phyloP scores from a whole-genome alignment of 2,797 vertebrate species.

The Notoglanidium macrostoma region DNA sequence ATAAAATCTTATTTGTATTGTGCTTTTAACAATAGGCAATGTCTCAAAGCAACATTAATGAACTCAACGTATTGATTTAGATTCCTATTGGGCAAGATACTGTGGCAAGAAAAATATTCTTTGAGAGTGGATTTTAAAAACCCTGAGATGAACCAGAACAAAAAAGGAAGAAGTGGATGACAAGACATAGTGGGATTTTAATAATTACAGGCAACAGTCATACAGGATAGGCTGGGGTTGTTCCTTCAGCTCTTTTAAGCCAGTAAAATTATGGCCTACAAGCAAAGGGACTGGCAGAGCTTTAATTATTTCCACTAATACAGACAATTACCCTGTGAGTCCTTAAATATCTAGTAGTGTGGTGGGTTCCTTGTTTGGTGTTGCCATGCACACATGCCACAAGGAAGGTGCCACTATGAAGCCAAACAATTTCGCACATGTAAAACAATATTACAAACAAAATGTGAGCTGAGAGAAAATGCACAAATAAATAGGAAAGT shows the following conservation, averaged over 20 bases:
- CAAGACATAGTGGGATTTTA: neutral
- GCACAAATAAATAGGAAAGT: neutral
- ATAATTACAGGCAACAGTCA: conserved; percentile 68
- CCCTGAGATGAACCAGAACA: neutral
- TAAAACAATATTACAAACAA: neutral
- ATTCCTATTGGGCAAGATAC: neutral
- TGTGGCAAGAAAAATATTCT: neutral
- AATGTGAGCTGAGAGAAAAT: neutral
- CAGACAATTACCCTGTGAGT: neutral
- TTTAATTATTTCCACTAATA: conserved; percentile 5
- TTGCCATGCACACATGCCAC: neutral
- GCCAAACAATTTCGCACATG: neutral
- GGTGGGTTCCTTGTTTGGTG: neutral
- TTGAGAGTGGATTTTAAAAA: neutral
- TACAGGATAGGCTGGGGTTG: neutral
- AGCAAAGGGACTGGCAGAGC: neutral
- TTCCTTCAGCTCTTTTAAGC: conserved; percentile 5
- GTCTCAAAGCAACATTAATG: neutral
- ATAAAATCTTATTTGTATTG: neutral
- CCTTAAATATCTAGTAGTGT: conserved; percentile 7
- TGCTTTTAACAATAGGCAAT: neutral
- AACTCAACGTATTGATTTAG: neutral
- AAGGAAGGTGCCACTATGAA: neutral
- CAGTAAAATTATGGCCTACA: conserved; percentile 10
- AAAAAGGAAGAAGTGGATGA: neutral